These are phyloP conservation scores for Drosophila bocki DNA, from an alignment of 1,140 invertebrate species.

Conservation along the genomic window DNA sequence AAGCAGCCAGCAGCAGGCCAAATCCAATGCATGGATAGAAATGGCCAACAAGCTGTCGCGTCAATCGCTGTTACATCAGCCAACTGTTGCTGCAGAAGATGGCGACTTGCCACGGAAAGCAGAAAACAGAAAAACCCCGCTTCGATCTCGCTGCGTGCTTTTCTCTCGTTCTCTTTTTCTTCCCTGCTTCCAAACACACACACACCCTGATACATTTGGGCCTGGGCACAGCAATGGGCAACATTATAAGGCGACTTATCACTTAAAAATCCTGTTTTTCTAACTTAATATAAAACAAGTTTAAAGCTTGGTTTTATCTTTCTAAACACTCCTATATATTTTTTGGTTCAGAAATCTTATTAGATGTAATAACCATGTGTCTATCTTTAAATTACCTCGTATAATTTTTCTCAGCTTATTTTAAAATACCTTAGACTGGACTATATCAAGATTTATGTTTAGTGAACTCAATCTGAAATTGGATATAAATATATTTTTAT, in stretches of 20 bases:
- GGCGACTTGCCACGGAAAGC: conserved; percentile 60
- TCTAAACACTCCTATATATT: background rate
- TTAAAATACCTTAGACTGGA: too few relatives aligned
- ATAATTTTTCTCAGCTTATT: too few relatives aligned
- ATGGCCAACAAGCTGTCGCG: conserved; percentile 47
- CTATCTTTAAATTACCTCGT: too few relatives aligned
- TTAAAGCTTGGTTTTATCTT: background rate
- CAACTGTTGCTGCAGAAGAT: conserved; percentile 69
- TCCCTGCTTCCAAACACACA: conserved; percentile 10
- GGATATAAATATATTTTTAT: background rate
- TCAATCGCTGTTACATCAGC: conserved; percentile 66
- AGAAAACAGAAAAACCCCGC: conserved; percentile 32
- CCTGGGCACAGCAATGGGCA: background rate
- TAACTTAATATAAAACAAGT: background rate
- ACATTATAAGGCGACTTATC: background rate
- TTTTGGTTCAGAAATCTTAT: background rate
- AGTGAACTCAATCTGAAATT: too few relatives aligned
- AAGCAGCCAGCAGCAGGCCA: conserved; percentile 42
- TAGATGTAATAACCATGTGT: too few relatives aligned
- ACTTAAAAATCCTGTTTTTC: background rate
- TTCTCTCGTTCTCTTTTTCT: conserved; percentile 23
- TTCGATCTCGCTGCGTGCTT: conserved; percentile 39
- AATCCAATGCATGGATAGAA: conserved; percentile 54
- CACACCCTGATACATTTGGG: background rate
- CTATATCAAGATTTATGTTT: too few relatives aligned